Base-by-base conservation (phyloP, 2,888 invertebrate genomes). In the Bombylius major region DNA sequence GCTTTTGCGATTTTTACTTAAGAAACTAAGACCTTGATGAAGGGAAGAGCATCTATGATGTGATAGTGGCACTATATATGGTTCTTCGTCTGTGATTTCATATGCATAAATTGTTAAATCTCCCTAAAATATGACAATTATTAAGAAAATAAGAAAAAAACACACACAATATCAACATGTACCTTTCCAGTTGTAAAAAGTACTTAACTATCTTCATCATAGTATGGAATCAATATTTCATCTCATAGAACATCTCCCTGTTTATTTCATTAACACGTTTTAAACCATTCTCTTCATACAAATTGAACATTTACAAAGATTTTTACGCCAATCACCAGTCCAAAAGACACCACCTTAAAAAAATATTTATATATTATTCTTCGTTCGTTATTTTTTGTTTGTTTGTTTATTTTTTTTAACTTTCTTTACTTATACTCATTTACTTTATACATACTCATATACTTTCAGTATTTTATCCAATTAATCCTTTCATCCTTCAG, bases 141-240 rank as follows among this genome's bases (percentile, higher is more conserved):
- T 46, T 42, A 45, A 42, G 32, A 14, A 14, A 54, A 44, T 34
- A 47, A 1, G 23, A 49, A 45, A 34, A 11, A 46, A 46, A 49
- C 49, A 11, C 13, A 48, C 36, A 6, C 36, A 47, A 56, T 50
- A 23, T 23, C 2, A 2, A 23, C 23, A 36, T 42, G 42, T 69
- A 91, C 92, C 77, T 94, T 87, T 69, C 95, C 95, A 33, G 94
- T 92, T 5, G 95, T 80, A 75, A 96, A 95, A 42, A 97, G 75
- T 0, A 96, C 95, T 14, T 87, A 89, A 64, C 93, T 94, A 67
- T 96, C 96, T 70, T 92, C 91, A 73, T 98, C 97, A 68, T 95
- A 91, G 74, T 86, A 88, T 11, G 90, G 91, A 69, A 95, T 88
- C 54, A 97, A 78, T 64, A 96, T 93, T 51, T n/a, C n/a, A n/a